These are phyloP conservation scores for Pterostichus niger DNA, from an alignment of 2,888 invertebrate genomes.

Conservation along the genomic window DNA sequence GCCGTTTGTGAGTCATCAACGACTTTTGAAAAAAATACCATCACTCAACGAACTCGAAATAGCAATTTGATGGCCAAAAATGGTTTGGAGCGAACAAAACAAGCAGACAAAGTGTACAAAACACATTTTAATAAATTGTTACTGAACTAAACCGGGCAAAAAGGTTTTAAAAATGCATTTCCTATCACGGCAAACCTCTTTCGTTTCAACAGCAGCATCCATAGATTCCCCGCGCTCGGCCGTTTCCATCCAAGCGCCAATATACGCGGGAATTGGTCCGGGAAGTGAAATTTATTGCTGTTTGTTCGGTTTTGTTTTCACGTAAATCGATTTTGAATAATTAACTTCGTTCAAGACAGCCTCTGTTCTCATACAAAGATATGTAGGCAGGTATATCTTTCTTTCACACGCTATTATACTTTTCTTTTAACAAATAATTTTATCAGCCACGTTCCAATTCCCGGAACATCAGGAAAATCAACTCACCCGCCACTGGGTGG, in stretches of 20 bases:
- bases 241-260: constrained; percentile 52
- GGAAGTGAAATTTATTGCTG: constrained; percentile 59
- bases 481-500: background rate
- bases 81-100: background rate
- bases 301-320: constrained; percentile 66
- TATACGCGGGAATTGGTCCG: constrained; percentile 55
- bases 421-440: constrained; percentile 33
- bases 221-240: constrained; percentile 9
- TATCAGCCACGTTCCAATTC: constrained; percentile 48
- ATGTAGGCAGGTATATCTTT: background rate
- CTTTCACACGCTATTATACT: constrained; percentile 24
- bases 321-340: constrained; percentile 67
- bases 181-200: constrained; percentile 55
- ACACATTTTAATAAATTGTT: constrained; percentile 64
- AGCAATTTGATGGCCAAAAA: background rate
- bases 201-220: constrained; percentile 21
- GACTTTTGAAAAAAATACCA: background rate
- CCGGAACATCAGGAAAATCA: constrained; percentile 21
- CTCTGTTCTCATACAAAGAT: constrained; percentile 18
- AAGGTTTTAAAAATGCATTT: constrained; percentile 65
- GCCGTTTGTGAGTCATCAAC: background rate
- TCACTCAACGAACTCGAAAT: constrained; percentile 12
- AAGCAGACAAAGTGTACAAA: background rate
- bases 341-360: constrained; percentile 60
- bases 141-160: constrained; percentile 24